Conservation (phyloP, 2,113 vertebrate genomes). For the Limnothrissa miodon region DNA sequence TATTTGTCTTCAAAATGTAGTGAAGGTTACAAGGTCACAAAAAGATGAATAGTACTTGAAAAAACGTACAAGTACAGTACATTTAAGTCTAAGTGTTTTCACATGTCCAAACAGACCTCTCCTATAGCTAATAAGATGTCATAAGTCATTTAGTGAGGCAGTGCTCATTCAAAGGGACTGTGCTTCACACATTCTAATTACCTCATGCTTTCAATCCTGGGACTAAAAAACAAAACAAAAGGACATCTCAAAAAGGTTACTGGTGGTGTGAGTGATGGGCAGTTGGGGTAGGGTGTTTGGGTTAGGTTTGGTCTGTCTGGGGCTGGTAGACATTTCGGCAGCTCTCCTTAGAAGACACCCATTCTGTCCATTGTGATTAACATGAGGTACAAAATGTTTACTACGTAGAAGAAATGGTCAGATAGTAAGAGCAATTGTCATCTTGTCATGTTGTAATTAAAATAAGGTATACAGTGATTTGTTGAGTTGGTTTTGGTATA, state of each 20-base stretch:
- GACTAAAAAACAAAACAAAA: background rate
- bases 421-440: no score
- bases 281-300: background rate
- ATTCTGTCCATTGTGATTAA: background rate
- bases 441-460: no score
- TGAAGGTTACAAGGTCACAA: no score
- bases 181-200: background rate
- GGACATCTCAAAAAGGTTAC: no score
- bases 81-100: no score
- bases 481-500: background rate
- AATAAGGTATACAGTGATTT: background rate
- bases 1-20: no score
- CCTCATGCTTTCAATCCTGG: background rate
- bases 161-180: background rate
- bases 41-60: no score
- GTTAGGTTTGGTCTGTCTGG: background rate
- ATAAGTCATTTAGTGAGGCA: background rate
- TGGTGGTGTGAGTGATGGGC: background rate
- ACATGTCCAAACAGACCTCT: background rate
- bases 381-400: no score
- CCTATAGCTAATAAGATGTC: background rate
- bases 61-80: no score
- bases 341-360: background rate
- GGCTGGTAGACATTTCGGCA: background rate
- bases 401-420: no score